Conservation (phyloP, 2,113 vertebrate genomes). For the Neomonachus schauinslandi region DNA sequence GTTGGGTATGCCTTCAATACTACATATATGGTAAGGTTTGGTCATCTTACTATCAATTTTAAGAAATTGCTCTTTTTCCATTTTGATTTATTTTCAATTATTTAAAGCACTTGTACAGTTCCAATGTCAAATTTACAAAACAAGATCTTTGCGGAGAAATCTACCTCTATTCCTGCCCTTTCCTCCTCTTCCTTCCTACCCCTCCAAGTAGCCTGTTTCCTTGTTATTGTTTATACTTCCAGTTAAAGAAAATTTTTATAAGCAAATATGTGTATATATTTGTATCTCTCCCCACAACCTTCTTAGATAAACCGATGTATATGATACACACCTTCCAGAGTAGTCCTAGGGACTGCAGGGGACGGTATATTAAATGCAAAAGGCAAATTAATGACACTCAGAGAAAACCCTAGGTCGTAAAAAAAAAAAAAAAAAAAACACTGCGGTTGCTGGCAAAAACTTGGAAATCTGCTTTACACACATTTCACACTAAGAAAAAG, state of each 20-base stretch:
- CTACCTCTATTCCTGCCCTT: background rate
- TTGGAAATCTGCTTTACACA: conserved; percentile 1
- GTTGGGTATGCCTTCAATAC: background rate
- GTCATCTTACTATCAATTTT: background rate
- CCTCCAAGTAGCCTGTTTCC: background rate
- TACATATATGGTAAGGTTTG: too few species aligned
- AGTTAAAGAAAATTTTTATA: background rate
- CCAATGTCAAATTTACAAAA: background rate
- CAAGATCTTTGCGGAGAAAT: background rate
- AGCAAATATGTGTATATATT: background rate
- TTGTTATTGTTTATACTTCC: background rate
- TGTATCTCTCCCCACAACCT: background rate
- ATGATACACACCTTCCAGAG: background rate
- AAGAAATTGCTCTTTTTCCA: background rate
- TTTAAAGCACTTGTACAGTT: background rate
- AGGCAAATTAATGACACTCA: background rate
- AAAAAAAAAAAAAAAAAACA: background rate
- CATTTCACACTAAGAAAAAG: conserved; percentile 51
- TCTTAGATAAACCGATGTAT: background rate
- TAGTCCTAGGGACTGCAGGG: too few species aligned
- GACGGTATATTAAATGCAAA: background rate
- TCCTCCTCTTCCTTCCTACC: background rate
- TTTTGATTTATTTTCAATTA: conserved; percentile 20
- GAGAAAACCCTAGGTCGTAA: background rate
- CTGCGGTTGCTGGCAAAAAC: background rate